A percentile compares a stretch with the other conserved stretches of the same genome.
These are phyloP conservation scores for Tachina grossa DNA, from an alignment of 2,888 invertebrate genomes.

Conservation along the genomic window DNA sequence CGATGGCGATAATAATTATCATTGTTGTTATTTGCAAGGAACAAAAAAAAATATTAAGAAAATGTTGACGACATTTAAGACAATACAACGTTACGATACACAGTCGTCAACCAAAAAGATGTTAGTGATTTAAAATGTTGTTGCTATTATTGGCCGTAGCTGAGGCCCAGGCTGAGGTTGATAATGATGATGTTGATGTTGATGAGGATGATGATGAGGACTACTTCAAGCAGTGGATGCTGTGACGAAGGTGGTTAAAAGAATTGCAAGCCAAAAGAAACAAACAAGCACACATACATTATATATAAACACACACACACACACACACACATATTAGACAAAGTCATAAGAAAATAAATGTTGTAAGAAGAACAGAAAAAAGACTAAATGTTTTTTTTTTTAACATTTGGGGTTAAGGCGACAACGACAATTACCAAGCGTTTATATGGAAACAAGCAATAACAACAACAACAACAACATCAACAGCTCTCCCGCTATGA, in stretches of 20 bases:
- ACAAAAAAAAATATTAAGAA: constrained; percentile 37
- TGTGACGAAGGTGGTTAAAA: constrained; percentile 64
- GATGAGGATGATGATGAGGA: constrained; percentile 34
- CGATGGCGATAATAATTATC: constrained; percentile 57
- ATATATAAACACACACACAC: constrained; percentile 5
- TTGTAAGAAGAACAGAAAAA: constrained; percentile 65
- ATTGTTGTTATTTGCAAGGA: constrained; percentile 61
- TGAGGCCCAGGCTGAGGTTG: constrained; percentile 58
- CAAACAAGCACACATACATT: background rate
- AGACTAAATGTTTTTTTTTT: constrained; percentile 73
- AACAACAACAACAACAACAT: background rate
- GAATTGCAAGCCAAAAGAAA: constrained; percentile 43
- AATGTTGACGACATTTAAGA: constrained; percentile 58
- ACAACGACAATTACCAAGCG: constrained; percentile 63
- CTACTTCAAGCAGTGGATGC: constrained; percentile 15
- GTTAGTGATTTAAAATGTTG: constrained; percentile 56
- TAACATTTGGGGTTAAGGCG: constrained; percentile 69
- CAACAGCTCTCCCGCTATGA: constrained; percentile 59
- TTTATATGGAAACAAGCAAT: constrained; percentile 31
- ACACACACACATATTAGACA: background rate
- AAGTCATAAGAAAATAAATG: background rate
- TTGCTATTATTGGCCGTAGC: constrained; percentile 49
- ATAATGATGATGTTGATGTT: constrained; percentile 51
- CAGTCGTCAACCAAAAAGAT: constrained; percentile 57
- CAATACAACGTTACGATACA: constrained; percentile 60